Base-by-base conservation (phyloP, 1,140 invertebrate genomes). In the Trichomalopsis sarcophagae region DNA sequence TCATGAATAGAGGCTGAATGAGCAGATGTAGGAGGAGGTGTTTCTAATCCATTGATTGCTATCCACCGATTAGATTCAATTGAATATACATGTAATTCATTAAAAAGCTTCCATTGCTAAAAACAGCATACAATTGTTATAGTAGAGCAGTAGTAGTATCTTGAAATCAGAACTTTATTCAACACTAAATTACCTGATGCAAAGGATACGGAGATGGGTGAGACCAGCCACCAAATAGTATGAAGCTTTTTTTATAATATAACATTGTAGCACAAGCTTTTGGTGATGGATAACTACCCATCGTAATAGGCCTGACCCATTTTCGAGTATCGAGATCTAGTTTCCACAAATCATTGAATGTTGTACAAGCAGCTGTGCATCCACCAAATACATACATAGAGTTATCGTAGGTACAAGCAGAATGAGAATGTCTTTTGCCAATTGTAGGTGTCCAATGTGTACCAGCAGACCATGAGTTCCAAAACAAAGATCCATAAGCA, bases 341-440 rank as follows among this genome's bases (percentile, higher is more conserved):
- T 87, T 95, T 95, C 98, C 98, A 99, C 11, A 99, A 94, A 94
- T 99, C 98, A 94, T 99, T 99, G 89, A 99, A 99, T 13, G 98
- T 98, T 27, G 98, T 99, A 88, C 96, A 96, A 62, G 97, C 96
- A 47, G 97, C 96, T n/a, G 98, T 98, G 88, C 97, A 99, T 1
- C 98, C 98, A 75, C 98, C 98, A 95, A 99, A 99, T 47, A 99
- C 95, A 92, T 97, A 99, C 97, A 99, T 97, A 3, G 95, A 96
- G 92, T 97, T 97, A 76, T 95, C 95, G 91, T 96, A 95, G 82
- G 96, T 95, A 90, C 96, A 98, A 71, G 98, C 97, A 87, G 97
- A 96, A 94, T 99, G 98, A 0, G 98, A 98, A 93, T 98, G 98
- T 86, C 98, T 94, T 91, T 97, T 97, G 5, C 97, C 96, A 87